These are phyloP conservation scores for Formica exsecta DNA, from an alignment of 1,140 invertebrate genomes.

Conservation along the genomic window DNA sequence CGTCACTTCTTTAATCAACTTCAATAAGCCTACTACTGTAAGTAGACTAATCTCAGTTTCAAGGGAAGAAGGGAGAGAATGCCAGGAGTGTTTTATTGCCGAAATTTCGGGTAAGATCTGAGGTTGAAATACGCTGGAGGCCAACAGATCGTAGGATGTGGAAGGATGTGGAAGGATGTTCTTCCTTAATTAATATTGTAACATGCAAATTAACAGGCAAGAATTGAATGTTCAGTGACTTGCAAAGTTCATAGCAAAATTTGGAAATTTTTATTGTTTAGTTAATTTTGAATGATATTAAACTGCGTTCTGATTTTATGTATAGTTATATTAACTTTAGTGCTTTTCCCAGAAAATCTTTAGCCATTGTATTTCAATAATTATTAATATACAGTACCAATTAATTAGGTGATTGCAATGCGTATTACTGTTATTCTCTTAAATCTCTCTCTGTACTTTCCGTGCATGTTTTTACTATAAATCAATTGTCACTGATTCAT, in stretches of 20 bases:
- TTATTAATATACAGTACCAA: conserved; percentile 9
- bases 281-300: conserved; percentile 35
- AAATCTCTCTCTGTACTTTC: neutral
- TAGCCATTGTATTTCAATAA: neutral
- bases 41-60: conserved; percentile 70
- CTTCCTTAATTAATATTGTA: conserved; percentile 52
- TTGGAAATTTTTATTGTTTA: conserved; percentile 16
- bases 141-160: neutral
- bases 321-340: neutral
- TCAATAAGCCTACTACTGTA: conserved; percentile 73
- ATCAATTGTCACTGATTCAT: conserved; percentile 22
- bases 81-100: conserved; percentile 26
- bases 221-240: conserved; percentile 1
- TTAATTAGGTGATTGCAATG: conserved; percentile 29
- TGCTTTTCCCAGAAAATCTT: neutral
- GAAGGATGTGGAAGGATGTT: conserved; percentile 1
- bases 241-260: neutral
- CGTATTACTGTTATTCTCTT: neutral
- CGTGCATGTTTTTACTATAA: neutral
- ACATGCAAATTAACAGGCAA: conserved; percentile 55
- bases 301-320: neutral
- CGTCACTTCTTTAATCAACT: conserved; percentile 66
- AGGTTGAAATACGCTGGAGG: conserved; percentile 11
- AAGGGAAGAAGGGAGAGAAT: neutral
- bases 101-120: conserved; percentile 33